A percentile compares a stretch with the other conserved stretches of the same genome.
These are phyloP conservation scores for Cerceris rybyensis DNA, from an alignment of 2,888 invertebrate genomes.

Conservation along the genomic window DNA sequence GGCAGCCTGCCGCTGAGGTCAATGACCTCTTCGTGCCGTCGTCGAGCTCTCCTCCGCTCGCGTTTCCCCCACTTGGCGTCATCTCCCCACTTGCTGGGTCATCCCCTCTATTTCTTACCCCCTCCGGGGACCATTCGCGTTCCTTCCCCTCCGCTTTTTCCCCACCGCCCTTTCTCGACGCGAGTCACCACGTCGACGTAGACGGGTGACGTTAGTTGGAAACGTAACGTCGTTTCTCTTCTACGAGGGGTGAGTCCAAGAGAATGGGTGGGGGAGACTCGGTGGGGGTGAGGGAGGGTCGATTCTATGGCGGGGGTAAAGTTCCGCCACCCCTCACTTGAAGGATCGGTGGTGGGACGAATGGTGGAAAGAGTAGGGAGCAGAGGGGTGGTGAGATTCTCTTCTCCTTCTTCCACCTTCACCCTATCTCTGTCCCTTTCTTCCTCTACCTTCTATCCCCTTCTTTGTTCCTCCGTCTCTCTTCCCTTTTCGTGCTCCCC, in stretches of 20 bases:
- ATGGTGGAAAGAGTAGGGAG: neutral
- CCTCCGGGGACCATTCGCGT: conserved; percentile 1
- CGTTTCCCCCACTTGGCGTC: conserved; percentile 22
- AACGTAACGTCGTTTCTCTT: conserved; percentile 45
- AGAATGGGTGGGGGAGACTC: conserved; percentile 20
- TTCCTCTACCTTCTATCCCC: neutral
- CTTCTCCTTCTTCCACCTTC: conserved; percentile 9
- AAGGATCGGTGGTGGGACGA: neutral
- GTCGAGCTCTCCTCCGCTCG: conserved; percentile 75
- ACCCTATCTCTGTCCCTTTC: conserved; percentile 20
- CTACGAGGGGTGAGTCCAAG: conserved; percentile 21
- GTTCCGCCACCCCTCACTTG: conserved; percentile 4
- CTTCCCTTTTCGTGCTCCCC: neutral
- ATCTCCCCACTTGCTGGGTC: conserved; percentile 27
- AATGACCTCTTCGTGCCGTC: conserved; percentile 80
- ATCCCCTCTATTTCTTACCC: conserved; percentile 17
- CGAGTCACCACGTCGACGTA: conserved; percentile 43
- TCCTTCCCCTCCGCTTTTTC: conserved; percentile 15
- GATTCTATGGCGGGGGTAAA: neutral
- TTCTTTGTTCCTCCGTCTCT: conserved; percentile 19
- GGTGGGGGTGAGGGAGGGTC: conserved; percentile 9
- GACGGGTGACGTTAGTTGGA: conserved; percentile 39
- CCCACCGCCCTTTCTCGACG: neutral
- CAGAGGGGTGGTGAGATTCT: conserved; percentile 22
- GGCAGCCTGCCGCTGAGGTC: conserved; percentile 81